Base-by-base conservation (phyloP, 2,113 vertebrate genomes). In the Beaufortia kweichowensis region DNA sequence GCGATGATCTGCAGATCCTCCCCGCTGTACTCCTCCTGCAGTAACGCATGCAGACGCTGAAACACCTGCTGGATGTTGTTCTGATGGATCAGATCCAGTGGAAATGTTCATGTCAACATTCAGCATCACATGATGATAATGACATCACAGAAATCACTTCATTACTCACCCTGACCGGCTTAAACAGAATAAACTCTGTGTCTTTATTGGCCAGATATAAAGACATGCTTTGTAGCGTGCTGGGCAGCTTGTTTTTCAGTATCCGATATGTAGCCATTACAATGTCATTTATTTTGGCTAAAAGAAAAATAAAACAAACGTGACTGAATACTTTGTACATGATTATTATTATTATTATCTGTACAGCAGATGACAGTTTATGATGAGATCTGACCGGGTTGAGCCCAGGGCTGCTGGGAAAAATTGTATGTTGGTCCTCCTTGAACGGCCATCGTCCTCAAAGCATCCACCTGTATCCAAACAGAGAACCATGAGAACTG, bases 171-270 rank as follows among this genome's bases (percentile, higher is more conserved):
- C 93, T 91, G 26, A 99, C 95, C 19, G 97, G 97, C 81, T 98
- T 99, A 89, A 99, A 99, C 79, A 99, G 90, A 87, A 99, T 98
- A 90, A 98, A 95, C 86, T 99, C 97, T 0, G 97, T 99, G 43
- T 99, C 97, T 90, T 93, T 96, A 83, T 98, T 99, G 88, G 95
- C 95, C 46, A 99, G 87, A 84, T 99, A 99, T 77, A 99, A 86
- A 0, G 96, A 95, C 95, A 99, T 95, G 88, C 97, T 98, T 86
- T 95, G 94, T 84, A 97, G 87, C 0, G 94, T 98, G 81, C 83
- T 82, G 0, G 97, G 97, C 82, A 99, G 91, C 88, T 97, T 96
- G 79, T 89, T 94, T 91, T 98, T 99, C 89, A 99, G 92, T 76
- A 92, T 94, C 75, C 95, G 94, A 55, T 98, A 99, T 56, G 94